These are phyloP conservation scores for Lamellibrachia satsuma DNA, from an alignment of 2,888 invertebrate genomes.

Conservation along the genomic window DNA sequence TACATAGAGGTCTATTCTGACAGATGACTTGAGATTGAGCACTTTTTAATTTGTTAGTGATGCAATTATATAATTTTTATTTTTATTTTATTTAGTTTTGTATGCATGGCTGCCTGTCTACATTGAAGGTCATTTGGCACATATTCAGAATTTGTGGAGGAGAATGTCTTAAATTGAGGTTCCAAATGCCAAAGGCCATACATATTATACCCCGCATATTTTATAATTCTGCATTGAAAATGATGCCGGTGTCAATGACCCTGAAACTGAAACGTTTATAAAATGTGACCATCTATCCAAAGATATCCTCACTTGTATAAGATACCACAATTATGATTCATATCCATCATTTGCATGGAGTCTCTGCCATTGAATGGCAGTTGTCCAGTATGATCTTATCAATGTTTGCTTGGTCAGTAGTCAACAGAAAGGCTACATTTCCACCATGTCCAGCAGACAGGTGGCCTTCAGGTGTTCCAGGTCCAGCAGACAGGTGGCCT, in stretches of 20 bases:
- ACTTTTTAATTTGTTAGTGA: too few species aligned
- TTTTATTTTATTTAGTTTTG: not conserved
- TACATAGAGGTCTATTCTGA: not conserved
- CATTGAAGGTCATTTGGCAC: not conserved
- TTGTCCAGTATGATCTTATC: not conserved
- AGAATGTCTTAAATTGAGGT: not conserved
- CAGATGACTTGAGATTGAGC: not conserved
- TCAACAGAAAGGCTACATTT: not conserved
- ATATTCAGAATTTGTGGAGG: not conserved
- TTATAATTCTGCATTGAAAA: not conserved
- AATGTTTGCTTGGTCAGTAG: not conserved
- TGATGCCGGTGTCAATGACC: not conserved
- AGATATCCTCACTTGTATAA: too few species aligned
- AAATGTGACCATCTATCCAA: not conserved
- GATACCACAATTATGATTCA: not conserved
- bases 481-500: not conserved
- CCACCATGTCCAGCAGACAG: not conserved
- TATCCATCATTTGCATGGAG: not conserved
- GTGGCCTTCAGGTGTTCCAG: not conserved
- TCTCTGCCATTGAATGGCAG: not conserved
- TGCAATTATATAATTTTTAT: too few species aligned
- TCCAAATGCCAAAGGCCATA: not conserved
- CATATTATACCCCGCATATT: not conserved
- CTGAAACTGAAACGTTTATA: too few species aligned
- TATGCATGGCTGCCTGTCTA: not conserved